Evolutionary conservation across 2,113 vertebrate genomes (phyloP), one percentile per base, ranked within the genome.

Genomic region (Cathartes aura): DNA sequence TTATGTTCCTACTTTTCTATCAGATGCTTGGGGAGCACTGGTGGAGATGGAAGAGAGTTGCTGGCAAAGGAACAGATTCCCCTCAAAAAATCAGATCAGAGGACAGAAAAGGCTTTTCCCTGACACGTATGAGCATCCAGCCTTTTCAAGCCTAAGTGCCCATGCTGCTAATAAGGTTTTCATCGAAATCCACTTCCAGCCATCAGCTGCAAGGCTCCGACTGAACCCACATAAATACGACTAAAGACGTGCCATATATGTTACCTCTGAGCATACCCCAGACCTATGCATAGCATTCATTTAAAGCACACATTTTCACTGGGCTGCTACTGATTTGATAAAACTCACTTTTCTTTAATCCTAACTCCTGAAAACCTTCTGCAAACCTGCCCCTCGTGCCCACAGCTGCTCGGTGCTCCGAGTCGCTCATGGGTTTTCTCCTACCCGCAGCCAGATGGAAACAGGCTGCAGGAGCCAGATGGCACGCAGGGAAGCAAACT

Each of bases 371-470:
- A 86, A 63, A 90, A 42, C 20, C 26, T 55, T n/a, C 63, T 42
- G 30, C 0, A 2, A 36, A 50, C 6, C 34, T 21, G 0, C 11
- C 34, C 48, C 40, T 68, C 5, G 0, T 48, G 16, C 30, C 52
- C 32, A 26, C 56, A 82, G 75, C 87, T 82, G 29, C 74, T 80
- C 9, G 1, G 21, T 40, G 79, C 64, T 83, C 43, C 12, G 3
- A 47, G 34, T 13, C 6, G 3, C 36, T 72, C 56, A 5, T 30
- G 72, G 36, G 29, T 43, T 47, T 89, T 68, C 56, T 59, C 38
- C 63, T n/a, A 11, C 10, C 11, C 8, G 9, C 48, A 83, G 71
- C n/a, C 38, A 52, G 59, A 26, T 2, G 5, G 36, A 66, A 62
- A 21, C 5, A 80, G 55, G n/a, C 45, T 58, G 72, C 20, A 29